Percentiles rank a stretch among this genome's conserved stretches.
Conservation (phyloP, 2,888 invertebrate species). For the Tethea ocularis region DNA sequence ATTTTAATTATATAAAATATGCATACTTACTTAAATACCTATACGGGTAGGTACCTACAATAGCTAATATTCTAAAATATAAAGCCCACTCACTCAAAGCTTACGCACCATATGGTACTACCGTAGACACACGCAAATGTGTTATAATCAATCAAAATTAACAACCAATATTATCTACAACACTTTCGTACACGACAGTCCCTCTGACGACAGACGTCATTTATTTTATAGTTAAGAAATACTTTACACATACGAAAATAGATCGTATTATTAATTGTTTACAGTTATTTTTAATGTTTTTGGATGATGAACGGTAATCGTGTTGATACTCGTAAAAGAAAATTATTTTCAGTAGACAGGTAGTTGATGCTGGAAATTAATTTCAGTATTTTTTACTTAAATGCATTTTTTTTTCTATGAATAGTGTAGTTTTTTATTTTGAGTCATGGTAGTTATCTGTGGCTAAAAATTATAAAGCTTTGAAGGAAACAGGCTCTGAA, state of each 20-base stretch:
- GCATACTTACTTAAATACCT: no score
- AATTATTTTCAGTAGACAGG: background rate
- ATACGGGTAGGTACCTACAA: no score
- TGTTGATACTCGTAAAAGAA: background rate
- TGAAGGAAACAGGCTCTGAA: no score
- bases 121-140: slow-evolving; percentile 1
- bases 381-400: no score
- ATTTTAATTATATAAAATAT: no score
- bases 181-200: slow-evolving; percentile 52
- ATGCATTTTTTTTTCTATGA: no score
- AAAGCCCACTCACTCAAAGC: background rate
- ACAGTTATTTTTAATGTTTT: slow-evolving; percentile 17
- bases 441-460: no score
- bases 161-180: slow-evolving; percentile 16
- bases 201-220: slow-evolving; percentile 60
- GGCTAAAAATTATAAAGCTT: no score
- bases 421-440: no score
- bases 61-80: background rate
- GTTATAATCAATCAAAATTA: slow-evolving; percentile 7
- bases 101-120: background rate
- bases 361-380: background rate
- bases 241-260: slow-evolving; percentile 16
- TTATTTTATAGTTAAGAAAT: slow-evolving; percentile 51
- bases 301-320: background rate
- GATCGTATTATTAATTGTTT: background rate